Evolutionary conservation across 2,888 invertebrate species (phyloP).

Genomic region (Hetaerina titia): DNA sequence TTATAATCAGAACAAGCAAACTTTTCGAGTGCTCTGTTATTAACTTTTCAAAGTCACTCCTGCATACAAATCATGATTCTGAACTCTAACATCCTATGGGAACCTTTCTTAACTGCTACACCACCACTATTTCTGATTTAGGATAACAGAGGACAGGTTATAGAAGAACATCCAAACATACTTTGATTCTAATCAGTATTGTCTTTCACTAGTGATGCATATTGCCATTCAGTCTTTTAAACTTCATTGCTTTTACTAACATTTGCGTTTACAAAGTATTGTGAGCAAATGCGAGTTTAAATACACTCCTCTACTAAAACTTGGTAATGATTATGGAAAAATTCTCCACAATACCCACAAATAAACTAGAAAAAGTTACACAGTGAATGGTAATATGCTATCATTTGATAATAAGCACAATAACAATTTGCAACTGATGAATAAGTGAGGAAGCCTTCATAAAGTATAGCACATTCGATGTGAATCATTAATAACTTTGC

Average conservation of each 20-base stretch:
- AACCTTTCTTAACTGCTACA: constrained; percentile 57
- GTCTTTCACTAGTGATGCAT: constrained; percentile 36
- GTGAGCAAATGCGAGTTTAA: not conserved
- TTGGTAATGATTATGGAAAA: not conserved
- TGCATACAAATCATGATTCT: constrained; percentile 60
- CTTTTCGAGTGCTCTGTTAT: not conserved
- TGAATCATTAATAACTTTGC: not conserved
- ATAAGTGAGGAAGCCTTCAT: constrained; percentile 49
- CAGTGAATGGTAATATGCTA: constrained; percentile 56
- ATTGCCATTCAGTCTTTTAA: constrained; percentile 34
- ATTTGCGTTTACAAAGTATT: not conserved
- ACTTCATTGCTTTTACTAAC: not conserved
- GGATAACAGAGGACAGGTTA: constrained; percentile 62
- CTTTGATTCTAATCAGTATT: constrained; percentile 48
- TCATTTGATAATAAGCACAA: constrained; percentile 46
- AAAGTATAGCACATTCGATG: not conserved
- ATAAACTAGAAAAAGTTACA: not conserved
- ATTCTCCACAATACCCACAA: not conserved
- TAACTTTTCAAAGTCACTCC: constrained; percentile 52
- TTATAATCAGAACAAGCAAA: constrained; percentile 47
- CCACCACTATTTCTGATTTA: constrained; percentile 59
- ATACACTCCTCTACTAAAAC: too few relatives aligned
- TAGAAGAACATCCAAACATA: constrained; percentile 65
- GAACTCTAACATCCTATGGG: constrained; percentile 50
- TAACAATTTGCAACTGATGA: constrained; percentile 59